Evolutionary conservation across 2,797 vertebrate genomes (phyloP).

Genomic region (Sebastes diaconus): DNA sequence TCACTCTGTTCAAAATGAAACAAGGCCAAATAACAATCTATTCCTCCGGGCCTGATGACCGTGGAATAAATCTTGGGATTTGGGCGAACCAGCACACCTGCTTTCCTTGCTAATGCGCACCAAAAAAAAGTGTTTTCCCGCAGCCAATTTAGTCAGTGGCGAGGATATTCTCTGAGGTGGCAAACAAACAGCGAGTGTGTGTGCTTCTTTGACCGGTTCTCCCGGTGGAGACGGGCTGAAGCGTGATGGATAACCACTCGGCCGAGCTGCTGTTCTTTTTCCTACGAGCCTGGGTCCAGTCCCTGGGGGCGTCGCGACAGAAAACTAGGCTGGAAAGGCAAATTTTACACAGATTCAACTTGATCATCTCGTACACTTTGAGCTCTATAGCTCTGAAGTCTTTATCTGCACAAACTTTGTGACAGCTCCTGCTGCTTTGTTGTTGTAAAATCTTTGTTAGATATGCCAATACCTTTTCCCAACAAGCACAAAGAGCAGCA

Average conservation of each 20-base stretch:
- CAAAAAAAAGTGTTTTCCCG: slow-evolving; percentile 68
- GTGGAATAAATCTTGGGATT: slow-evolving; percentile 67
- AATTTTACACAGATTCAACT: slow-evolving; percentile 62
- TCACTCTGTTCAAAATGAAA: slow-evolving; percentile 57
- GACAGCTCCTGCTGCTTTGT: not conserved
- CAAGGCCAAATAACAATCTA: slow-evolving; percentile 57
- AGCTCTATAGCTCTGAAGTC: not conserved
- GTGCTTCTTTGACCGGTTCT: slow-evolving; percentile 61
- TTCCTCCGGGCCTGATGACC: slow-evolving; percentile 65
- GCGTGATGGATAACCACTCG: slow-evolving; percentile 76
- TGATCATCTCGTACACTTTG: slow-evolving; percentile 21
- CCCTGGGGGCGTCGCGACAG: slow-evolving; percentile 45
- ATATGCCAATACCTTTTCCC: not conserved
- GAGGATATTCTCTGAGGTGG: slow-evolving; percentile 68
- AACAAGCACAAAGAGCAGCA: slow-evolving; percentile 13
- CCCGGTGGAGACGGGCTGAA: slow-evolving; percentile 64
- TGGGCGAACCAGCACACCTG: slow-evolving; percentile 69
- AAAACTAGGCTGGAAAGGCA: slow-evolving; percentile 59
- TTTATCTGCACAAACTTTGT: slow-evolving; percentile 14
- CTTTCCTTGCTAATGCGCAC: slow-evolving; percentile 71
- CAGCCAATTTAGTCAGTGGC: slow-evolving; percentile 71
- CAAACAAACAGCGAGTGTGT: slow-evolving; percentile 59
- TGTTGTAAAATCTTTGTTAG: not conserved
- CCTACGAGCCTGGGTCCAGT: slow-evolving; percentile 46
- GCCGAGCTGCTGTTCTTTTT: slow-evolving; percentile 61